Conservation (phyloP, 2,888 invertebrate genomes). For the Zele albiditarsus region DNA sequence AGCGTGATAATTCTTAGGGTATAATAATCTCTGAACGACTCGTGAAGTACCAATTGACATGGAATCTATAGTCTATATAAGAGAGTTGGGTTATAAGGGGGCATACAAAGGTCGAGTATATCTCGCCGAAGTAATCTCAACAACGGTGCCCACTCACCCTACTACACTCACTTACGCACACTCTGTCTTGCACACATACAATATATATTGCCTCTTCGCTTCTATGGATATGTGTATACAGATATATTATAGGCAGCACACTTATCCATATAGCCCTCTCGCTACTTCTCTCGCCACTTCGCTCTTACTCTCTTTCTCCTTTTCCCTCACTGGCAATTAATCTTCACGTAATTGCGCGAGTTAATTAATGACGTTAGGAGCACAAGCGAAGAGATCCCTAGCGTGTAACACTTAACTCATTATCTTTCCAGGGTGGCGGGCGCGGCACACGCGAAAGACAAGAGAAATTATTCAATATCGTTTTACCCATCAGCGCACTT, state of each 20-base stretch:
- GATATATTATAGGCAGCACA: conserved; percentile 3
- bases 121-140: conserved; percentile 36
- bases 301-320: conserved; percentile 31
- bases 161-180: neutral
- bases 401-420: conserved; percentile 58
- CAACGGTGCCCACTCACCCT: conserved; percentile 27
- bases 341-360: conserved; percentile 62
- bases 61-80: conserved; percentile 26
- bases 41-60: conserved; percentile 41
- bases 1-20: conserved; percentile 29
- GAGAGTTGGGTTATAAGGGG: conserved; percentile 11
- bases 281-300: conserved; percentile 44
- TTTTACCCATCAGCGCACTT: neutral
- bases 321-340: conserved; percentile 57
- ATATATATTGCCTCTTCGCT: neutral
- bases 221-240: neutral
- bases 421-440: conserved; percentile 54
- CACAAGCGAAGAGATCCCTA: conserved; percentile 46
- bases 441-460: conserved; percentile 5
- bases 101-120: conserved; percentile 39
- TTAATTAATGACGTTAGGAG: conserved; percentile 61
- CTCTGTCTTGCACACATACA: neutral
- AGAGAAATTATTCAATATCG: conserved; percentile 25
- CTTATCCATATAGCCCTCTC: conserved; percentile 17
- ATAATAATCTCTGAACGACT: conserved; percentile 38